Percentiles rank a stretch among this genome's conserved stretches.
phyloP scores from a whole-genome alignment of 2,113 vertebrate species.

The Anguilla japonica region DNA sequence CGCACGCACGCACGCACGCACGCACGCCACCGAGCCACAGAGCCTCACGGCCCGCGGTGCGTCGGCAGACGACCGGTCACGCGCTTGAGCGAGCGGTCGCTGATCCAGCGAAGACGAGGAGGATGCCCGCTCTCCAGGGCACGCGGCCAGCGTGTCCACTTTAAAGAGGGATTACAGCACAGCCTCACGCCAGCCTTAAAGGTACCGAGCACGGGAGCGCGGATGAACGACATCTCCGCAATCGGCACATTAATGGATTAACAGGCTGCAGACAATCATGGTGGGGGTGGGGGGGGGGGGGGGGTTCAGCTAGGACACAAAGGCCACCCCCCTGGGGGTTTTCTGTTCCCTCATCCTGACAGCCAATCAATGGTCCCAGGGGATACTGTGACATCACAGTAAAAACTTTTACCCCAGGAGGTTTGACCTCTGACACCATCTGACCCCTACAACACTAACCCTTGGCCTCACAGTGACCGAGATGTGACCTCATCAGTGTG shows the following conservation, averaged over 20 bases:
- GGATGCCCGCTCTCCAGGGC: too few relatives aligned
- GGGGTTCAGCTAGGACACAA: not conserved
- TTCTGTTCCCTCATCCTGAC: not conserved
- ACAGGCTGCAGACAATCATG: not conserved
- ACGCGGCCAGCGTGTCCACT: too few relatives aligned
- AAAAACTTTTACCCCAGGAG: not conserved
- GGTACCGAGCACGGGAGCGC: not conserved
- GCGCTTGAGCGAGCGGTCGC: not conserved
- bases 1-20: not conserved
- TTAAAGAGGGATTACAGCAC: too few relatives aligned
- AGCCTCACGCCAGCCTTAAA: not conserved
- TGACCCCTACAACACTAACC: not conserved
- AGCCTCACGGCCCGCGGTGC: not conserved
- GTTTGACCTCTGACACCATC: not conserved
- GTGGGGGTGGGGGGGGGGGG: too few relatives aligned
- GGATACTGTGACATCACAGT: not conserved
- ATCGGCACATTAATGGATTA: not conserved
- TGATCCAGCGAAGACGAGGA: not conserved
- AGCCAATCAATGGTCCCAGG: not conserved
- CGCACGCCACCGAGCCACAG: too few relatives aligned
- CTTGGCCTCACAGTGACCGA: not conserved
- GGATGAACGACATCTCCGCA: too few relatives aligned
- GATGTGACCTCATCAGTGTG: not conserved
- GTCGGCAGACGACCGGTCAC: not conserved
- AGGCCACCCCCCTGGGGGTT: not conserved